Conservation (phyloP, 2,113 vertebrate genomes). For the Aythya baeri region DNA sequence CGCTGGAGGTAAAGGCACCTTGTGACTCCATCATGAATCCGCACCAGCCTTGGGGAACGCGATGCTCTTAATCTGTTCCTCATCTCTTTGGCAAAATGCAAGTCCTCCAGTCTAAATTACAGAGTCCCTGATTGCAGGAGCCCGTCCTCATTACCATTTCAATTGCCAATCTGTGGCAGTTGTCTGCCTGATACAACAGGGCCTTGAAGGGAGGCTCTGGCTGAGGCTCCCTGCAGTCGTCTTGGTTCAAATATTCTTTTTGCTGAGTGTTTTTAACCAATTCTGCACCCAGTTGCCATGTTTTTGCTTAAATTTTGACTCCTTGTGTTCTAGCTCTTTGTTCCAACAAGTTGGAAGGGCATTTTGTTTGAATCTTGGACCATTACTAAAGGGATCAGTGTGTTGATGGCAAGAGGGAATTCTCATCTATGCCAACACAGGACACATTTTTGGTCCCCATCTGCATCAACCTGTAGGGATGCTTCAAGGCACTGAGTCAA, state of each 20-base stretch:
- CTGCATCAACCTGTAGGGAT: not conserved
- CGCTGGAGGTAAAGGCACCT: not conserved
- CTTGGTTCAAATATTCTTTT: not conserved
- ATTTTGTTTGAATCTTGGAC: too few species aligned
- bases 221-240: not conserved
- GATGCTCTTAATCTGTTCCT: not conserved
- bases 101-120: not conserved
- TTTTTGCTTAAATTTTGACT: not conserved
- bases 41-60: not conserved
- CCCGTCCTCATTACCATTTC: not conserved
- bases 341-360: not conserved
- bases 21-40: not conserved
- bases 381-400: not conserved
- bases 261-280: not conserved
- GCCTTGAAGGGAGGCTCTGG: not conserved
- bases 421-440: fast-evolving
- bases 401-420: not conserved
- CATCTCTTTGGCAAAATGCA: not conserved
- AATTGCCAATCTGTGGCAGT: not conserved
- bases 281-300: not conserved
- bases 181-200: not conserved
- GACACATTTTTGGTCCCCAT: not conserved
- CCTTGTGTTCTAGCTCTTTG: not conserved
- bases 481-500: not conserved
- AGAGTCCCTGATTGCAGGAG: not conserved